Conservation (phyloP, 2,888 invertebrate genomes). For the Tanytarsus gracilentus region DNA sequence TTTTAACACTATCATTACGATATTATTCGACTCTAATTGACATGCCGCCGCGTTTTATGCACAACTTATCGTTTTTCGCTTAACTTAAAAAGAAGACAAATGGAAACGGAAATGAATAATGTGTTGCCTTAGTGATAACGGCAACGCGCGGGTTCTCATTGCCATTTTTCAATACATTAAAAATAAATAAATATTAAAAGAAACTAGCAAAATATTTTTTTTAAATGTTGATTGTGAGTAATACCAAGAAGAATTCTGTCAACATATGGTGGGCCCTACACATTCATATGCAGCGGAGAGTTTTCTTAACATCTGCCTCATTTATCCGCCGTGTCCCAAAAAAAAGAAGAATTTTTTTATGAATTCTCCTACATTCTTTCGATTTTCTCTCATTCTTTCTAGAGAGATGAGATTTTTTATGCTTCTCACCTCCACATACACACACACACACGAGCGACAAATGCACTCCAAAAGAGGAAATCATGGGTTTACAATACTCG, state of each 20-base stretch:
- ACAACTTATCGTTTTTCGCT: not conserved
- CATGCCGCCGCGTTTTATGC: not conserved
- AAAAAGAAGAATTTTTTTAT: not conserved
- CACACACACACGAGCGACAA: not conserved
- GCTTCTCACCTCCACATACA: not conserved
- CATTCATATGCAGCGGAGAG: not conserved
- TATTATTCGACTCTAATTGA: too few relatives aligned
- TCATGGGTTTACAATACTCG: too few relatives aligned
- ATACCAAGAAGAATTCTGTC: too few relatives aligned
- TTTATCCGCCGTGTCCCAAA: not conserved
- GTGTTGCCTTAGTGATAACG: conserved; percentile 3
- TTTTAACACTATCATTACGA: too few relatives aligned
- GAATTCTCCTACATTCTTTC: not conserved
- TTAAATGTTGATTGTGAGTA: not conserved
- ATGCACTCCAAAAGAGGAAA: not conserved
- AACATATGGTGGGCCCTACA: conserved; percentile 4
- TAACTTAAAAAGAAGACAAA: too few relatives aligned
- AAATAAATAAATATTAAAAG: too few relatives aligned
- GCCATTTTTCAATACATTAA: not conserved
- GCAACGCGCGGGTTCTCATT: not conserved
- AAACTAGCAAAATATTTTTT: not conserved
- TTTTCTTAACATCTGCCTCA: conserved; percentile 3
- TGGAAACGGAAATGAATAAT: conserved; percentile 3
- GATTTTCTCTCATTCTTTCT: not conserved
- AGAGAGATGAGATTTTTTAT: too few relatives aligned